Conservation (phyloP, 1,140 invertebrate species). For the Harpegnathos saltator region DNA sequence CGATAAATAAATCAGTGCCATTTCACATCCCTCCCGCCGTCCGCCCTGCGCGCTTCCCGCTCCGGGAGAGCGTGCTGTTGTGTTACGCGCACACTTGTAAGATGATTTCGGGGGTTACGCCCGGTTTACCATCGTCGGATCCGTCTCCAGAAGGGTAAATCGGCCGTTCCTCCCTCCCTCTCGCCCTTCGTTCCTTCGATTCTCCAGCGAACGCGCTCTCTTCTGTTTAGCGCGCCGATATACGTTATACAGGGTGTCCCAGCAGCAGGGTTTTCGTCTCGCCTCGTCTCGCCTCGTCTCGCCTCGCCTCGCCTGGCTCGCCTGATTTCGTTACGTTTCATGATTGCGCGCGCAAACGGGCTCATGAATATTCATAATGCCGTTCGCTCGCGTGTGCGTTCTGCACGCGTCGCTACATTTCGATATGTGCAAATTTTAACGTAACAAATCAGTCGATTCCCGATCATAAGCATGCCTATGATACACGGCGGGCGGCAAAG, state of each 20-base stretch:
- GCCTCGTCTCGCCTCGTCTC: neutral
- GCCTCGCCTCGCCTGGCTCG: neutral
- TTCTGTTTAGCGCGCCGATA: slow-evolving; percentile 27
- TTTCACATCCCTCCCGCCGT: slow-evolving; percentile 55
- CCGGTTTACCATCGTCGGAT: slow-evolving; percentile 63
- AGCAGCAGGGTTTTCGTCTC: neutral
- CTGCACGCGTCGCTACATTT: slow-evolving; percentile 40
- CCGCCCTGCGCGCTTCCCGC: neutral
- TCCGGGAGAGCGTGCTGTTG: slow-evolving; percentile 15
- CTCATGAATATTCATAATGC: slow-evolving; percentile 71
- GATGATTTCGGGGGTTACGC: slow-evolving; percentile 78
- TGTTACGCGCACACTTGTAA: slow-evolving; percentile 78
- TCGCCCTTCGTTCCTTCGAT: neutral
- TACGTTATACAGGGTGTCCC: slow-evolving; percentile 11
- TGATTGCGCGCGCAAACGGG: slow-evolving; percentile 54
- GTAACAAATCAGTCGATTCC: slow-evolving; percentile 67
- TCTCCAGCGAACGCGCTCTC: slow-evolving; percentile 32
- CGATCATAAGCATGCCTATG: slow-evolving; percentile 47
- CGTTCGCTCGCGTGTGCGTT: slow-evolving; percentile 54
- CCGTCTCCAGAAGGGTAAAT: slow-evolving; percentile 43
- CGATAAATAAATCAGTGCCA: slow-evolving; percentile 82
- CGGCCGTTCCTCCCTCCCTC: slow-evolving; percentile 30
- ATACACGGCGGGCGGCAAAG: neutral
- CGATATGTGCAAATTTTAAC: slow-evolving; percentile 69
- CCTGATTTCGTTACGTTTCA: slow-evolving; percentile 61